Evolutionary conservation across 2,113 vertebrate species (phyloP), one percentile per base, ranked within the genome.

Genomic region (Ochotona curzoniae): DNA sequence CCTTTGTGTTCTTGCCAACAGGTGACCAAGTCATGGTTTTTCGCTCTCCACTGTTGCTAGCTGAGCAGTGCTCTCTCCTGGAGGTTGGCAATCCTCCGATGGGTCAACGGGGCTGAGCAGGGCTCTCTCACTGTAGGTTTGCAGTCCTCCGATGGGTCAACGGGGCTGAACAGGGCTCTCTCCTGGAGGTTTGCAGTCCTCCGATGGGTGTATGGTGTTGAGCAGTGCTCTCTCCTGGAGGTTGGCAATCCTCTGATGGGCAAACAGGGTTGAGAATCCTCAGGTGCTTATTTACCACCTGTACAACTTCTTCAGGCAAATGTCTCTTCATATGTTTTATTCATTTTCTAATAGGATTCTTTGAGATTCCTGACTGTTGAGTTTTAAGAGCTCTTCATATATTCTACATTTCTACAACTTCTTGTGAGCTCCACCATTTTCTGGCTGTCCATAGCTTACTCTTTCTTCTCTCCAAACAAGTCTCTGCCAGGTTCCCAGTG

Each of bases 211-310:
- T 63, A 87, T 66, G 70, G 67, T 38, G 28, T 28, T 83, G 70
- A 44, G 35, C 15, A 9, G 89, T 10, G 70, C 25, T 61, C 51
- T 54, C 70, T 78, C 47, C 60, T 54, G 82, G 25, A 25, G 51
- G 35, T 94, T 87, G 78, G 90, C 70, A 63, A 84, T 18, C 87
- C 90, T 76, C 86, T 61, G 44, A 82, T 38, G 87, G 38, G 82
- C 70, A 61, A 67, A 87, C 67, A 64, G 67, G 35, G 28, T 28
- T 15, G 54, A 74, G 3, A n/a, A n/a, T n/a, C n/a, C n/a, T 21
- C 86, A 4, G 28, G 21, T 44, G 90, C 78, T 83, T 86, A 60
- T 25, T 18, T 67, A 17, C 82, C 90, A 79, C 87, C 93, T 92
- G 69, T 26, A 57, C n/a, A 32, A 21, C 12, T 20, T 83, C 71